phyloP scores from a whole-genome alignment of 2,113 vertebrate genomes.

The Micronisus gabar region DNA sequence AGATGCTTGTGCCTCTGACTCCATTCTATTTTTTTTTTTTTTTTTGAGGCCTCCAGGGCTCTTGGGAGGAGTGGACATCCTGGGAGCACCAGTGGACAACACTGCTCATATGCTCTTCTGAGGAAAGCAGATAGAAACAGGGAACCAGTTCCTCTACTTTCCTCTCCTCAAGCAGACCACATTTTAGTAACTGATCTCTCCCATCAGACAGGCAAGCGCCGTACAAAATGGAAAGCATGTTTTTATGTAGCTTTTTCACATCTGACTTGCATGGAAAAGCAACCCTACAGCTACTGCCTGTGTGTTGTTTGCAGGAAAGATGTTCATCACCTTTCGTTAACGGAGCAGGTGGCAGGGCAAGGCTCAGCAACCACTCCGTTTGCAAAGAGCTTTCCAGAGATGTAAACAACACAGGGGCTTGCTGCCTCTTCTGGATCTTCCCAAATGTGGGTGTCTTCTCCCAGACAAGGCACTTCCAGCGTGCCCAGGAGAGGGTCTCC shows the following conservation, averaged over 20 bases:
- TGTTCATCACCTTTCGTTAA: not conserved
- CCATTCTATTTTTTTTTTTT: not conserved
- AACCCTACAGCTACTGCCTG: not conserved
- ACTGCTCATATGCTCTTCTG: not conserved
- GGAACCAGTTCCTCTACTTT: not conserved
- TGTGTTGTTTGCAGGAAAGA: not conserved
- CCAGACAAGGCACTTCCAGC: not conserved
- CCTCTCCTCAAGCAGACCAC: not conserved
- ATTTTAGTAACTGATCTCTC: not conserved
- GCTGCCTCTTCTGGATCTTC: not conserved
- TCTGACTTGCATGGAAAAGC: not conserved
- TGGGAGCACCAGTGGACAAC: not conserved
- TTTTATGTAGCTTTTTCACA: not conserved
- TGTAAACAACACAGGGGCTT: rapidly evolving
- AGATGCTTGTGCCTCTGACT: not conserved
- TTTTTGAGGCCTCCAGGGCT: not conserved
- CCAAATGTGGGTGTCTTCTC: not conserved
- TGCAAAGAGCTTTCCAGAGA: not conserved
- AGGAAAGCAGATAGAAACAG: not conserved
- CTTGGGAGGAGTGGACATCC: not conserved
- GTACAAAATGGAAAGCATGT: not conserved
- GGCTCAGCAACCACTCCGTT: not conserved
- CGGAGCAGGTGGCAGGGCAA: not conserved
- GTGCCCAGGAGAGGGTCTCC: not conserved
- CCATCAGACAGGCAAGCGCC: not conserved